Evolutionary conservation across 2,888 invertebrate genomes (phyloP).

Genomic region (Apomyelois bistriatella): DNA sequence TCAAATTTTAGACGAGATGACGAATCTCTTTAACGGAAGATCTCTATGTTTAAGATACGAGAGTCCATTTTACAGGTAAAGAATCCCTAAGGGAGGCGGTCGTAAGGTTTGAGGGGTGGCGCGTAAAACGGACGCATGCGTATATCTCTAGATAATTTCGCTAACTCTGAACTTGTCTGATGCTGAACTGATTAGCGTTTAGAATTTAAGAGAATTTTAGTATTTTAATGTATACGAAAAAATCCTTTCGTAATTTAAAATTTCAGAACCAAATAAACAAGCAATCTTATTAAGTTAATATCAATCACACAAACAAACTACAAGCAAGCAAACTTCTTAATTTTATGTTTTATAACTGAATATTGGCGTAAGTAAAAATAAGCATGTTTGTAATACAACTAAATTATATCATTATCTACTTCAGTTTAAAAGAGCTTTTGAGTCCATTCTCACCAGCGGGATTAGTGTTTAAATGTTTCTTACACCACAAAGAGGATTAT

Average conservation of each 20-base stretch:
- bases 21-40: constrained; percentile 35
- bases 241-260: too few species aligned
- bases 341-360: too few species aligned
- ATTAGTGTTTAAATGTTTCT: constrained; percentile 8
- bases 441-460: not conserved
- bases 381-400: not conserved
- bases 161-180: constrained; percentile 54
- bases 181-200: constrained; percentile 34
- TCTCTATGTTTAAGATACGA: constrained; percentile 52
- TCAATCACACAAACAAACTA: too few species aligned
- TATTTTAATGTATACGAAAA: too few species aligned
- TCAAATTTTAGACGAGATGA: constrained; percentile 57
- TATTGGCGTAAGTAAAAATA: too few species aligned
- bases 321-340: not conserved
- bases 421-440: not conserved
- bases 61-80: constrained; percentile 65
- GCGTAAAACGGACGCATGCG: constrained; percentile 76
- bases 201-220: constrained; percentile 20
- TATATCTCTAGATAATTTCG: constrained; percentile 56
- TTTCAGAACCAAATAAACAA: too few species aligned
- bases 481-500: constrained; percentile 5
- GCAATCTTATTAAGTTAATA: not conserved
- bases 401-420: not conserved
- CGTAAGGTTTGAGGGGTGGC: constrained; percentile 77
- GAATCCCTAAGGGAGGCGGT: constrained; percentile 66